Base-by-base conservation (phyloP, 2,888 invertebrate species). In the Euproctis similis region DNA sequence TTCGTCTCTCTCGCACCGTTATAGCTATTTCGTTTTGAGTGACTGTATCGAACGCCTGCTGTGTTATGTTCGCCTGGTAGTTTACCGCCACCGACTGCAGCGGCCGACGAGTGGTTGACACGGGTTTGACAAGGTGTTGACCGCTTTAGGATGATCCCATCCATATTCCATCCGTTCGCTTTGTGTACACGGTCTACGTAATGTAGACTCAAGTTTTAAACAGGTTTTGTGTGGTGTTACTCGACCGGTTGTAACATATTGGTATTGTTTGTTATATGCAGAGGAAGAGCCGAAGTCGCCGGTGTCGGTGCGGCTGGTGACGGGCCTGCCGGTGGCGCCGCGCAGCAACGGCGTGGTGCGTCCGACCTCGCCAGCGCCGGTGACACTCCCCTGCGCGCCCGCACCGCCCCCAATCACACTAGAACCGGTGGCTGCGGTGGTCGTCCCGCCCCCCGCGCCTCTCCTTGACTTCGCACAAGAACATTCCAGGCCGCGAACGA, bases 71-170 rank as follows among this genome's bases (percentile, higher is more conserved):
- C 59, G 64, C 81, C 82, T 84, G 71, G 82, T 84, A 70, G 51
- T 82, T 84, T 82, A 73, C 82, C 84, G 84, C 84, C 81, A 80
- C 77, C 67, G 65, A 78, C 64, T 81, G 81, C 80, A 81, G 75
- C 76, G 76, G 70, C 61, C 69, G 77, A 76, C 71, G 77, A 76
- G 63, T 59, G 68, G 57, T 68, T 80, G 80, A 80, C 77, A 72
- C 69, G 75, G 59, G 62, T 65, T 72, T 76, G 78, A 78, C 81
- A 66, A 81, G 19, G 80, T 56, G 72, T 70, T 59, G 74, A 68
- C 62, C 63, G 55, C 39, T 34, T 54, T 52, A 55, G 45, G 14
- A 4, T 4, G 14, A 14, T n/a, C n/a, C n/a, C n/a, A 24, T 25
- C 23, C n/a, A 33, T 22, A 34, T n/a, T n/a, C n/a, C n/a, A n/a